Evolutionary conservation across 2,888 invertebrate genomes (phyloP).

Genomic region (Piscicola geometra): DNA sequence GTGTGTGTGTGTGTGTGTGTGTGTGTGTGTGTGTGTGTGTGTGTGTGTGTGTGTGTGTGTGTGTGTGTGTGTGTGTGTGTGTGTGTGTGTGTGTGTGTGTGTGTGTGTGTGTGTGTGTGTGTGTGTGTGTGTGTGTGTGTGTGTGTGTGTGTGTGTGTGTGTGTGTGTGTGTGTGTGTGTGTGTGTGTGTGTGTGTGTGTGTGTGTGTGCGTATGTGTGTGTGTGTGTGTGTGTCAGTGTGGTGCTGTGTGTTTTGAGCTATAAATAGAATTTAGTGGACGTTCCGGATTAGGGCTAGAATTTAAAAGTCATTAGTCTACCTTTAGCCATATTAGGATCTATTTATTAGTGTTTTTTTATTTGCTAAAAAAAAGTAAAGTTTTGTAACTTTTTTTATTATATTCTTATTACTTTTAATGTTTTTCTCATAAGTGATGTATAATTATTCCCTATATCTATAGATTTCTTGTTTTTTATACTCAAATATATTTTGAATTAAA

Average conservation of each 20-base stretch:
- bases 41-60: neutral
- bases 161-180: neutral
- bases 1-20: too few relatives aligned
- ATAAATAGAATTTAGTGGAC: constrained; percentile 18
- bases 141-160: neutral
- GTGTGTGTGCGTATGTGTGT: neutral
- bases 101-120: too few relatives aligned
- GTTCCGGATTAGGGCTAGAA: neutral
- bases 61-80: neutral
- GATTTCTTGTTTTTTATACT: neutral
- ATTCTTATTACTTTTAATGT: neutral
- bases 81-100: neutral
- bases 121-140: constrained; percentile 9
- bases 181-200: constrained; percentile 6
- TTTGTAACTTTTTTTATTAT: too few relatives aligned
- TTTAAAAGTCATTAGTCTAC: constrained; percentile 14
- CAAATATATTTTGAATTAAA: too few relatives aligned
- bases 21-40: constrained; percentile 5
- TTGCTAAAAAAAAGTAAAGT: too few relatives aligned
- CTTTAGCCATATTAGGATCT: constrained; percentile 5
- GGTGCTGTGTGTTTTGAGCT: neutral
- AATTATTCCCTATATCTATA: too few relatives aligned
- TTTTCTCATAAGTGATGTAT: too few relatives aligned
- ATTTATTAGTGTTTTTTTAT: constrained; percentile 14
- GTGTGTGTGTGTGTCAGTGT: too few relatives aligned